Conservation (phyloP, 2,888 invertebrate genomes). For the Philereme vetulata region DNA sequence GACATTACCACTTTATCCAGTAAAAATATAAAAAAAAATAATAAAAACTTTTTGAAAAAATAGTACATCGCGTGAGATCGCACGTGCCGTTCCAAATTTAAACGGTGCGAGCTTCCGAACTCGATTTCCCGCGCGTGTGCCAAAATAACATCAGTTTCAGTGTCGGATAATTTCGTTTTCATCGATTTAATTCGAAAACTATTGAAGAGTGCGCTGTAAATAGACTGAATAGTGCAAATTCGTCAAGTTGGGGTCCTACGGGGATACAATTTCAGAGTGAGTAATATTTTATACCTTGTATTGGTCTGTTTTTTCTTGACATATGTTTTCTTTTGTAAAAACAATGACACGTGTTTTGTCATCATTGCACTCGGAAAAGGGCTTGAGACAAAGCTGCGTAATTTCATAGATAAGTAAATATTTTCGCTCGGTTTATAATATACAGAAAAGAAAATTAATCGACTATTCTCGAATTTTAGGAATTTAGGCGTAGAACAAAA, state of each 20-base stretch:
- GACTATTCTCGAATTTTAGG: no score
- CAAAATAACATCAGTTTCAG: constrained; percentile 37
- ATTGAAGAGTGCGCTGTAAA: constrained; percentile 13
- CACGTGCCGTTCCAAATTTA: constrained; percentile 65
- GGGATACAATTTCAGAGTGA: constrained; percentile 46
- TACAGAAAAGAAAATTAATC: no score
- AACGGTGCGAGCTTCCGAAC: constrained; percentile 49
- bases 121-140: constrained; percentile 49
- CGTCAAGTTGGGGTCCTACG: constrained; percentile 43
- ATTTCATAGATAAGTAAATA: no score
- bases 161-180: constrained; percentile 37
- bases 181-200: constrained; percentile 14
- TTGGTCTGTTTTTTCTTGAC: background rate
- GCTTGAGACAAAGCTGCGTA: constrained; percentile 5
- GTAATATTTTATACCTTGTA: constrained; percentile 36
- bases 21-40: constrained; percentile 40
- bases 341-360: constrained; percentile 18
- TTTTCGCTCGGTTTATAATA: no score
- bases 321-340: constrained; percentile 9
- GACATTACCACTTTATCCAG: constrained; percentile 55
- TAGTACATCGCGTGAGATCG: constrained; percentile 37
- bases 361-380: constrained; percentile 6
- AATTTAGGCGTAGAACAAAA: no score
- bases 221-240: constrained; percentile 21
- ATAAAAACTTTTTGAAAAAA: constrained; percentile 40